These are phyloP conservation scores for Saimiri boliviensis DNA, from an alignment of 2,113 vertebrate species.

Conservation along the genomic window DNA sequence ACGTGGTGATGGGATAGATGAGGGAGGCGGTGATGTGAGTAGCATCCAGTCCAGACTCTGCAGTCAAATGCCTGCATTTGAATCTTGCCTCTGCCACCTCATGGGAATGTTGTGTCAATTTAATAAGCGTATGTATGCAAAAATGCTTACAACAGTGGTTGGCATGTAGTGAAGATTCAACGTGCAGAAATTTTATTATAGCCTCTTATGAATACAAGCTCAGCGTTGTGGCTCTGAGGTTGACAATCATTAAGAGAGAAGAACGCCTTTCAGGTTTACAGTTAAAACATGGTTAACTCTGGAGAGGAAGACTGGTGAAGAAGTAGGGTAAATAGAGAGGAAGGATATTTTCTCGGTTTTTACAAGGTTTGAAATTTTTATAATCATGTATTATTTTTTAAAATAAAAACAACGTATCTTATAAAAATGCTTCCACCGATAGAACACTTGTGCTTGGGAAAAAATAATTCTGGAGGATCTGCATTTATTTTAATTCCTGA, in stretches of 20 bases:
- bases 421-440: neutral
- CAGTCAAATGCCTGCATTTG: neutral
- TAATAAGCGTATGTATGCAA: neutral
- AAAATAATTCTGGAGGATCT: neutral
- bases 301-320: neutral
- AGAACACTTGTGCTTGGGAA: neutral
- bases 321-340: neutral
- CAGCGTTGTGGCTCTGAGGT: neutral
- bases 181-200: neutral
- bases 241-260: neutral
- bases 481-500: neutral
- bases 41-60: neutral
- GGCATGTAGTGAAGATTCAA: accelerated
- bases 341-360: slow-evolving; percentile 11
- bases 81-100: neutral
- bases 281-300: neutral
- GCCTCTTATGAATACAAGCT: neutral
- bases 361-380: neutral
- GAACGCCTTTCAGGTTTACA: neutral
- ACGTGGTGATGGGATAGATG: accelerated
- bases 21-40: accelerated
- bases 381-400: neutral
- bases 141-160: neutral
- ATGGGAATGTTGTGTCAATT: neutral
- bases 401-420: neutral